Evolutionary conservation across 2,113 vertebrate genomes (phyloP).

Genomic region (Lamprotornis superbus): DNA sequence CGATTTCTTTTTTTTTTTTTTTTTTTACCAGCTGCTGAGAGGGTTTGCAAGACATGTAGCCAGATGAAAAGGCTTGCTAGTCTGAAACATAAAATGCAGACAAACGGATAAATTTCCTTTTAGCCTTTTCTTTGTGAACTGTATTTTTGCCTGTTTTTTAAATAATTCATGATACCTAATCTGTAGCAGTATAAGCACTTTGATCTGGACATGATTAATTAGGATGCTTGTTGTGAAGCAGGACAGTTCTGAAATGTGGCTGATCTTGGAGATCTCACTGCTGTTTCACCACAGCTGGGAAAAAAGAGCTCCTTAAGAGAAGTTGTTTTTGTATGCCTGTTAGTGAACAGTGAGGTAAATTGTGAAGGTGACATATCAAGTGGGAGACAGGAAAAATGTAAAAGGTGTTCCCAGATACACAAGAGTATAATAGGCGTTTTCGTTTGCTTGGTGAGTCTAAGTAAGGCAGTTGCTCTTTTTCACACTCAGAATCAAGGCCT

Average conservation of each 20-base stretch:
- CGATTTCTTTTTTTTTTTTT: not conserved
- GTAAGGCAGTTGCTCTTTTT: not conserved
- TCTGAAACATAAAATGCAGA: not conserved
- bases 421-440: not conserved
- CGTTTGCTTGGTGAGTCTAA: not conserved
- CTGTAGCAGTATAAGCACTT: not conserved
- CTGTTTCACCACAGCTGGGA: not conserved
- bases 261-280: not conserved
- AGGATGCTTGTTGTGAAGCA: not conserved
- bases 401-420: not conserved
- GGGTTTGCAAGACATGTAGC: not conserved
- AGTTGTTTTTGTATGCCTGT: not conserved
- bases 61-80: not conserved
- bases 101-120: not conserved
- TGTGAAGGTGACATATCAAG: not conserved
- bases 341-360: not conserved
- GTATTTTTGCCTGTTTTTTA: not conserved
- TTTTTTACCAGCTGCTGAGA: slow-evolving; percentile 3
- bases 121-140: not conserved
- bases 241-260: not conserved
- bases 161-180: not conserved
- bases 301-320: not conserved
- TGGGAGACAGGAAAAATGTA: not conserved
- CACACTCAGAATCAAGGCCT: not conserved
- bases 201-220: not conserved